Percentiles rank a stretch among this genome's conserved stretches.
Conservation (phyloP, 1,140 invertebrate species). For the Cheumatopsyche charites region DNA sequence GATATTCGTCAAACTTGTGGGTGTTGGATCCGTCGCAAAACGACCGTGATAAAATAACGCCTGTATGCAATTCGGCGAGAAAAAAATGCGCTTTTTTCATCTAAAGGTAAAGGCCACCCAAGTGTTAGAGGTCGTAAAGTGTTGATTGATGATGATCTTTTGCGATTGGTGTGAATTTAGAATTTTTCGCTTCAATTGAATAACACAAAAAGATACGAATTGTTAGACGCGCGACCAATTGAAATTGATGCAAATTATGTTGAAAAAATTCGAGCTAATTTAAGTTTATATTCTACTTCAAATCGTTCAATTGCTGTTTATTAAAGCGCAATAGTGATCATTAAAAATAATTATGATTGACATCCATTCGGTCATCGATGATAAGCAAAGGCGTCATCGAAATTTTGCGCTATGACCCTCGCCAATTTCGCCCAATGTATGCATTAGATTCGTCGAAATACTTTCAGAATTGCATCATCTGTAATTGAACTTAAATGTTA, state of each 20-base stretch:
- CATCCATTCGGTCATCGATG: not conserved
- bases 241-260: too few species aligned
- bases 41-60: slow-evolving; percentile 1
- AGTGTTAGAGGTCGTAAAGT: not conserved
- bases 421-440: not conserved
- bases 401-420: slow-evolving; percentile 5
- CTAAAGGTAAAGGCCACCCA: slow-evolving; percentile 27
- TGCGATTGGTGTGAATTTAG: too few species aligned
- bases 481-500: too few species aligned
- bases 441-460: not conserved
- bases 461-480: too few species aligned
- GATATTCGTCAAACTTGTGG: not conserved
- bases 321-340: not conserved
- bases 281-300: too few species aligned
- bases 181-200: too few species aligned
- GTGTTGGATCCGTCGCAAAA: not conserved
- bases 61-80: not conserved
- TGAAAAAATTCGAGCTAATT: too few species aligned
- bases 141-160: not conserved
- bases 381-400: not conserved
- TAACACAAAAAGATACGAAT: too few species aligned
- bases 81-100: not conserved
- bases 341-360: slow-evolving; percentile 13
- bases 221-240: too few species aligned
- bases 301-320: too few species aligned